Conservation (phyloP, 1,140 invertebrate genomes). For the Brachionus rotundiformis region DNA sequence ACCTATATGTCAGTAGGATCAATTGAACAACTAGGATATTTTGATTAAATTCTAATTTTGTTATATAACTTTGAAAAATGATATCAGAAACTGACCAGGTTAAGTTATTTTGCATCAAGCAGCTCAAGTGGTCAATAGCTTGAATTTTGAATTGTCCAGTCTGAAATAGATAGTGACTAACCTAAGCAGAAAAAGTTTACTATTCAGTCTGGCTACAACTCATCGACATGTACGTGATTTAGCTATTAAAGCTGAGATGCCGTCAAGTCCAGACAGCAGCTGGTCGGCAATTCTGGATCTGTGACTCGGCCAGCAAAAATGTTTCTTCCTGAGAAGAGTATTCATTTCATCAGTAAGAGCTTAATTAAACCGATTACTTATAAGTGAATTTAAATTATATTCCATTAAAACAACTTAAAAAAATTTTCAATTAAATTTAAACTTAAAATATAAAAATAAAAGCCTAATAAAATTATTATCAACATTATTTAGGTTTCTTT, state of each 20-base stretch:
- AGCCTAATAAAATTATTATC: neutral
- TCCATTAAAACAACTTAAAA: neutral
- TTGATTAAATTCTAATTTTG: neutral
- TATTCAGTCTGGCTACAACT: neutral
- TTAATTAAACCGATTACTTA: conserved; percentile 11
- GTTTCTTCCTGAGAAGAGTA: neutral
- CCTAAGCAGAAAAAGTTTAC: neutral
- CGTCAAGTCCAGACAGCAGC: conserved; percentile 2
- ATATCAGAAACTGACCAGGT: too few species aligned
- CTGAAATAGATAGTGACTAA: neutral
- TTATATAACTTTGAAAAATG: too few species aligned
- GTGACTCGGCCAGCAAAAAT: neutral
- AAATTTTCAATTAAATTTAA: neutral
- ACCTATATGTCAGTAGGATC: neutral
- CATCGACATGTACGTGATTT: neutral
- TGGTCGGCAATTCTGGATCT: neutral
- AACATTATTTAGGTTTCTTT: neutral
- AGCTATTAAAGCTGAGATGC: neutral
- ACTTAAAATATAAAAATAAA: conserved; percentile 1
- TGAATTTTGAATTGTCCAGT: too few species aligned
- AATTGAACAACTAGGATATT: neutral
- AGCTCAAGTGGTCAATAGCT: too few species aligned
- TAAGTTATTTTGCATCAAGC: too few species aligned
- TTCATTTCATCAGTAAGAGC: neutral
- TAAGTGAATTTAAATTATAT: neutral